Evolutionary conservation across 2,888 invertebrate genomes (phyloP).

Genomic region (Patella pellucida): DNA sequence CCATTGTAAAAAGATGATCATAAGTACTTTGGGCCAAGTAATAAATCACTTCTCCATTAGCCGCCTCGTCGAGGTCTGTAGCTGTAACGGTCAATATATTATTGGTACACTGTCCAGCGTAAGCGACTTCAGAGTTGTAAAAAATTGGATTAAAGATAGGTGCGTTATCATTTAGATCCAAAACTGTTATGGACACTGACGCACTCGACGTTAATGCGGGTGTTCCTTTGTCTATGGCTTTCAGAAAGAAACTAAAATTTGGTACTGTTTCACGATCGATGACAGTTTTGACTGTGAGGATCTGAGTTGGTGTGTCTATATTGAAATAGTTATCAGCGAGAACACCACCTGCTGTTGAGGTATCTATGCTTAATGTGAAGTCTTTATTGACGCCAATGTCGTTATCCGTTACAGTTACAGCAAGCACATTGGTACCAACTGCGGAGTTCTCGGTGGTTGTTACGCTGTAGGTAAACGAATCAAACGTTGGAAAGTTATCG

Average conservation of each 20-base stretch:
- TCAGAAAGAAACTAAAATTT: conserved; percentile 72
- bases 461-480: conserved; percentile 37
- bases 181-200: conserved; percentile 69
- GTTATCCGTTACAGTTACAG: conserved; percentile 46
- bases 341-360: conserved; percentile 36
- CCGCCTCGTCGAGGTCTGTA: conserved; percentile 55
- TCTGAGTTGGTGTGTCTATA: conserved; percentile 40
- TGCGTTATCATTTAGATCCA: conserved; percentile 55
- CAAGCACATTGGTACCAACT: conserved; percentile 44
- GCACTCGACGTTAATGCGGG: conserved; percentile 90
- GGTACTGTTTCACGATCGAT: conserved; percentile 53
- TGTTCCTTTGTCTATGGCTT: conserved; percentile 90
- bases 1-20: conserved; percentile 46
- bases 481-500: conserved; percentile 58
- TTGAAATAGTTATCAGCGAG: conserved; percentile 41
- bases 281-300: conserved; percentile 40
- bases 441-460: conserved; percentile 47
- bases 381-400: conserved; percentile 52
- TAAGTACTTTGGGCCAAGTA: conserved; percentile 38
- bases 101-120: conserved; percentile 49
- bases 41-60: conserved; percentile 51
- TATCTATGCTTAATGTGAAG: conserved; percentile 50
- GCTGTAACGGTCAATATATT: conserved; percentile 51
- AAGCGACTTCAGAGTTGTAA: conserved; percentile 55
- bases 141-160: conserved; percentile 52